A percentile compares a stretch with the other conserved stretches of the same genome.
These are phyloP conservation scores for Apis laboriosa DNA, from an alignment of 1,140 invertebrate genomes.

Conservation along the genomic window DNA sequence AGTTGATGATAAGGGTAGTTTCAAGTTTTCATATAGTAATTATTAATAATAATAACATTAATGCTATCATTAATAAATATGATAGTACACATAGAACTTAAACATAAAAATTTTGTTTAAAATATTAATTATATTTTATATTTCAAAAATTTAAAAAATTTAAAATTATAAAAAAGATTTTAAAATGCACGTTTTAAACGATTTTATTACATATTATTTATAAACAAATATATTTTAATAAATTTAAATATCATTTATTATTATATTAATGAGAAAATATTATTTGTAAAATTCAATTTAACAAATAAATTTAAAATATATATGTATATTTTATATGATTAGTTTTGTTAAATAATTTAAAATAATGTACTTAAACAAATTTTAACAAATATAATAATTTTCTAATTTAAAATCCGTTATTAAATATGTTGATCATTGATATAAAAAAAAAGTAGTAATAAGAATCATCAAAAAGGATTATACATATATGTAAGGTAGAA, in stretches of 20 bases:
- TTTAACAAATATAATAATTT: not conserved
- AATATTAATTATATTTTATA: not conserved
- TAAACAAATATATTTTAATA: not conserved
- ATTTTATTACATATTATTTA: not conserved
- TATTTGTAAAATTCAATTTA: not conserved
- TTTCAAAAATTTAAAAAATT: not conserved
- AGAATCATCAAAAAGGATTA: not conserved
- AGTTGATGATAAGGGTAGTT: not conserved
- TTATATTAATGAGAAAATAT: not conserved
- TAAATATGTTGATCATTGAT: not conserved
- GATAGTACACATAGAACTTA: not conserved
- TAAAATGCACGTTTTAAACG: not conserved
- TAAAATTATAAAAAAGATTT: not conserved
- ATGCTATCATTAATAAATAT: not conserved
- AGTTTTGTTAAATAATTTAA: not conserved
- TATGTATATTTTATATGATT: not conserved
- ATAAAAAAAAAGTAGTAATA: not conserved
- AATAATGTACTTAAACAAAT: not conserved
- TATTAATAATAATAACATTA: not conserved
- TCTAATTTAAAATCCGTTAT: not conserved
- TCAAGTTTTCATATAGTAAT: slow-evolving; percentile 1
- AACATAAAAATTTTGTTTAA: not conserved
- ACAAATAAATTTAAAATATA: not conserved
- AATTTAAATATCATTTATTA: not conserved
- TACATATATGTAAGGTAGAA: not conserved